These are phyloP conservation scores for Tupaia tana DNA, from an alignment of 2,113 vertebrate species.

Conservation along the genomic window DNA sequence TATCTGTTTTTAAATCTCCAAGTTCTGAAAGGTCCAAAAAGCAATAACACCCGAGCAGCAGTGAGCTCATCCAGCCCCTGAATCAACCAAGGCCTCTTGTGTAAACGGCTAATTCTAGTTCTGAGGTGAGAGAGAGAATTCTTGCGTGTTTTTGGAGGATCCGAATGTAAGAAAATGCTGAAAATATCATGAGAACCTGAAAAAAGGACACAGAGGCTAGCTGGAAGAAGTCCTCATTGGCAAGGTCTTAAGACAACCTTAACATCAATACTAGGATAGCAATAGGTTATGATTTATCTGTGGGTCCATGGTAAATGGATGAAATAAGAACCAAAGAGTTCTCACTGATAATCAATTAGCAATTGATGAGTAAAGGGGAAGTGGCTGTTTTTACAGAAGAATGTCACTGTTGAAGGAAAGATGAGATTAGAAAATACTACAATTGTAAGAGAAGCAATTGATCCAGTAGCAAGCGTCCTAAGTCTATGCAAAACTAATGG, in stretches of 20 bases:
- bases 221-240: accelerated
- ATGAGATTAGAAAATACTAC: neutral
- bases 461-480: neutral
- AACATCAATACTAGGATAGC: neutral
- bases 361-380: neutral
- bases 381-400: accelerated
- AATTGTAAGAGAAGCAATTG: neutral
- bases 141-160: neutral
- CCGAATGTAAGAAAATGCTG: neutral
- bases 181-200: neutral
- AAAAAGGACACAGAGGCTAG: neutral
- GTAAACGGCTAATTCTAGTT: neutral
- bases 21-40: neutral
- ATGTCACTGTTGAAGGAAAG: neutral
- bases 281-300: neutral
- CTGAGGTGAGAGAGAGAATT: neutral
- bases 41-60: neutral
- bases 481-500: neutral
- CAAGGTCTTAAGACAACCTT: neutral
- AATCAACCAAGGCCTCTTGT: neutral
- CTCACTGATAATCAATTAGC: neutral
- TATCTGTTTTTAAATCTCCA: neutral
- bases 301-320: neutral
- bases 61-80: neutral
- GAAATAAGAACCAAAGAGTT: neutral